Conservation (phyloP, 1,140 invertebrate genomes). For the Neodiprion fabricii region DNA sequence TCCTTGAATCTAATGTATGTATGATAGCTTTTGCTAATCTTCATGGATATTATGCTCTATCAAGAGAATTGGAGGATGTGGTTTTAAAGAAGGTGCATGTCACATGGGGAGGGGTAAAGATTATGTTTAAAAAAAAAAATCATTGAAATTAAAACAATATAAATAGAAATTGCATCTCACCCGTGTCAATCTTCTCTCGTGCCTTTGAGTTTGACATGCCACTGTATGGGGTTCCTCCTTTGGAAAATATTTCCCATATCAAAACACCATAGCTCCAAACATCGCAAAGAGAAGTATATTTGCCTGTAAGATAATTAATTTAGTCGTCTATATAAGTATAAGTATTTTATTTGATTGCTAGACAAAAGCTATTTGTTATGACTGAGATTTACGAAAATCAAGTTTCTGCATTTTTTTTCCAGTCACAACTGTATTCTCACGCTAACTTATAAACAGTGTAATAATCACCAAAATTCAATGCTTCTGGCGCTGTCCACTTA, state of each 20-base stretch:
- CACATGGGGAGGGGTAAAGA: neutral
- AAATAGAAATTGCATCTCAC: constrained; percentile 54
- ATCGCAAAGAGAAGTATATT: constrained; percentile 96
- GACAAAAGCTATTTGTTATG: constrained; percentile 15
- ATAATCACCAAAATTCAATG: constrained; percentile 87
- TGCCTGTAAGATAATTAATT: constrained; percentile 66
- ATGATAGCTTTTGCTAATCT: no score
- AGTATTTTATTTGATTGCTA: constrained; percentile 20
- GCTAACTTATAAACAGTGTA: constrained; percentile 14
- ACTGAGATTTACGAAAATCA: neutral
- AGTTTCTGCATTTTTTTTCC: no score
- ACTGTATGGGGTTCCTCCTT: constrained; percentile 90
- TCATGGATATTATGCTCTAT: no score
- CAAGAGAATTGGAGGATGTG: no score
- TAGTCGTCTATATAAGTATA: constrained; percentile 26
- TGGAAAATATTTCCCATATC: constrained; percentile 96
- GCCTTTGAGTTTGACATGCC: constrained; percentile 93
- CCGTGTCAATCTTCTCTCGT: constrained; percentile 91
- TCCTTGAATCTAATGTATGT: no score
- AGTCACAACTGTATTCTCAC: no score
- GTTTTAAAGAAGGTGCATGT: no score
- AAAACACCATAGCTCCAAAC: constrained; percentile 98
- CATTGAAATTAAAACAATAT: constrained; percentile 23
- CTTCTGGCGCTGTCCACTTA: constrained; percentile 97
- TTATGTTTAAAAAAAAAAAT: constrained; percentile 13